Evolutionary conservation across 1,140 invertebrate species (phyloP), one percentile per base, ranked within the genome.

Genomic region (Drosophila chauvacae): DNA sequence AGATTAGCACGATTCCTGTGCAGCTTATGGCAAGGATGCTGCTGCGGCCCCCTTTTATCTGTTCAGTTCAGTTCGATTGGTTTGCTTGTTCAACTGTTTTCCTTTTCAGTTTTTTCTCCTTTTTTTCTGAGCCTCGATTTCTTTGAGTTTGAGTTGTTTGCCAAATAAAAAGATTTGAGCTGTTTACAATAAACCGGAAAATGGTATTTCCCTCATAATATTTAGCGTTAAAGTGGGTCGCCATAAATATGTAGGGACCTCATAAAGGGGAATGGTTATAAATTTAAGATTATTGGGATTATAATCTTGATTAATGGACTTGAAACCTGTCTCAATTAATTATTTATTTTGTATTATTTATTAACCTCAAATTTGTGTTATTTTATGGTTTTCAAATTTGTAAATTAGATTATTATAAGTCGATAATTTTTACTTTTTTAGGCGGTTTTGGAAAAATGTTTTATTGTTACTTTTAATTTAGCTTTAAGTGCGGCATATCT

Each of bases 1-100:
- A 88, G 85, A 88, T 88, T 88, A 88, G 85, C 81, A 76, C 71
- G 84, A 81, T 79, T 81, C 75, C 77, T 81, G 66, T 75, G 60
- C 80, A 77, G 73, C 77, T 84, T 81, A 84, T 84, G 65, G 51
- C 53, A 35, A 60, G 69, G 66, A 72, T 72, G 53, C 53, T 55
- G 13, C 53, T 55, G 45, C 68, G 65, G 55, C 60, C 42, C 42
- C 51, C 45, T 68, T 55, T 73, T 65, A 45, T 51, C 48, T 51
- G 48, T 33, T 55, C 53, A 23, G 35, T 55, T 58, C 58, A 64
- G 56, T 76, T 62, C 45, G 23, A 65, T 79, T 65, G 63, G 41
- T 72, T 70, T 68, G 63, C 66, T 69, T 53, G 62, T 55, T 66
- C 62, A 70, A 70, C 66, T 70, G 66, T 45, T 37, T 71, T 72